Evolutionary conservation across 2,888 invertebrate species (phyloP).

Genomic region (Parnassius mnemosyne): DNA sequence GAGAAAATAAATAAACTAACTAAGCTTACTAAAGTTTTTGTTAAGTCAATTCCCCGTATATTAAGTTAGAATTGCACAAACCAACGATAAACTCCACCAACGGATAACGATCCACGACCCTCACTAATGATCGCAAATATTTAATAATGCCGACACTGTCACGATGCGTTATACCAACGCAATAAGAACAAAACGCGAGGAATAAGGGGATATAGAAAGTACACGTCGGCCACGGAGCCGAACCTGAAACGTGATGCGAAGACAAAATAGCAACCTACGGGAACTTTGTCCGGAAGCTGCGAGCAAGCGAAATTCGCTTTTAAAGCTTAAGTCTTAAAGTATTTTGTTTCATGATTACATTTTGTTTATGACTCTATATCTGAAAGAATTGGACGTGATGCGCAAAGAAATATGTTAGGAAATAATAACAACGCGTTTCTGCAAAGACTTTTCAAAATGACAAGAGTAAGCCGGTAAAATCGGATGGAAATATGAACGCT

Average conservation of each 20-base stretch:
- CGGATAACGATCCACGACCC: slow-evolving; percentile 25
- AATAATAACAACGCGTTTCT: slow-evolving; percentile 42
- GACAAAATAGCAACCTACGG: slow-evolving; percentile 55
- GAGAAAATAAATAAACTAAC: too few species aligned
- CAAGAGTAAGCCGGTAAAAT: slow-evolving; percentile 19
- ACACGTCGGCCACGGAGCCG: slow-evolving; percentile 59
- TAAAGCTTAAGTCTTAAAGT: slow-evolving; percentile 36
- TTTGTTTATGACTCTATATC: slow-evolving; percentile 42
- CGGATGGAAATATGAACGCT: slow-evolving; percentile 13
- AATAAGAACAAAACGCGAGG: slow-evolving; percentile 68
- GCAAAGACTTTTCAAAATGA: slow-evolving; percentile 15
- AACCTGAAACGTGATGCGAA: slow-evolving; percentile 66
- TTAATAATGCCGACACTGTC: slow-evolving; percentile 59
- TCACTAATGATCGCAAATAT: slow-evolving; percentile 49
- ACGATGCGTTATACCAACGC: slow-evolving; percentile 52
- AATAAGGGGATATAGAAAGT: slow-evolving; percentile 60
- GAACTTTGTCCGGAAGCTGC: slow-evolving; percentile 35
- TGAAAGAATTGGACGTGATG: slow-evolving; percentile 61
- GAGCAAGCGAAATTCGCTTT: slow-evolving; percentile 41
- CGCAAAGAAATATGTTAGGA: slow-evolving; percentile 49
- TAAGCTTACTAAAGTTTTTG: too few species aligned
- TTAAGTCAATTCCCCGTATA: not conserved
- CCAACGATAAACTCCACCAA: slow-evolving; percentile 23
- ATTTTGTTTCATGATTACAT: slow-evolving; percentile 22
- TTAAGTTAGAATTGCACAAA: slow-evolving; percentile 5